Evolutionary conservation across 2,888 invertebrate species (phyloP).

Genomic region (Synergus japonicus): DNA sequence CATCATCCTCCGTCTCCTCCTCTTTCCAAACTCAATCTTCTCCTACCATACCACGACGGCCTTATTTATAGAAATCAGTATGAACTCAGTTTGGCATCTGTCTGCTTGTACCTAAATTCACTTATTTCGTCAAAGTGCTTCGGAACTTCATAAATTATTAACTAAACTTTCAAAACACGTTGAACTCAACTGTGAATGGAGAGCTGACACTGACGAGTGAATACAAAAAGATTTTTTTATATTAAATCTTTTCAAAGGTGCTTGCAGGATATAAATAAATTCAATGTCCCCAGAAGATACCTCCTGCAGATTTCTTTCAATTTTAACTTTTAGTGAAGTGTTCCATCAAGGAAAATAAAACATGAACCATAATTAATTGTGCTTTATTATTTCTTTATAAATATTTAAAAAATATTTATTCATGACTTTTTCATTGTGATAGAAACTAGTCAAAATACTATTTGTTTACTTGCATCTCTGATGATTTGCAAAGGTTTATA

Average conservation of each 20-base stretch:
- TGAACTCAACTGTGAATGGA: background rate
- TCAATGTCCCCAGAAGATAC: conserved; percentile 2
- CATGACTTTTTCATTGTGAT: background rate
- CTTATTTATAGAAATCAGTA: conserved; percentile 76
- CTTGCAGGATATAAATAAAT: conserved; percentile 12
- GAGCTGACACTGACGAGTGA: background rate
- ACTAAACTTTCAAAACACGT: background rate
- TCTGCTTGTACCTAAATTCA: conserved; percentile 61
- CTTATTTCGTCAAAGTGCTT: conserved; percentile 61
- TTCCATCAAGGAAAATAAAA: background rate
- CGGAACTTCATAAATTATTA: conserved; percentile 44
- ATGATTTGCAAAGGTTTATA: background rate
- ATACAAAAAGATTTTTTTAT: background rate
- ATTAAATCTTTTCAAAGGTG: background rate
- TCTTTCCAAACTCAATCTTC: conserved; percentile 58
- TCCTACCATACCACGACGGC: conserved; percentile 65
- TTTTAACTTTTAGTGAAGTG: conserved; percentile 2
- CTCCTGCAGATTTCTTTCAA: conserved; percentile 17
- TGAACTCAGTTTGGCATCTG: conserved; percentile 71
- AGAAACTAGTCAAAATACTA: background rate
- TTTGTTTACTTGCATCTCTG: background rate
- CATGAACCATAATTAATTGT: conserved; percentile 3
- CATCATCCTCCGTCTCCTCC: conserved; percentile 51
- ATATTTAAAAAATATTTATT: background rate
- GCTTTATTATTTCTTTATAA: background rate